These are phyloP conservation scores for Urosaurus nigricauda DNA, from an alignment of 2,797 vertebrate genomes.

Conservation along the genomic window DNA sequence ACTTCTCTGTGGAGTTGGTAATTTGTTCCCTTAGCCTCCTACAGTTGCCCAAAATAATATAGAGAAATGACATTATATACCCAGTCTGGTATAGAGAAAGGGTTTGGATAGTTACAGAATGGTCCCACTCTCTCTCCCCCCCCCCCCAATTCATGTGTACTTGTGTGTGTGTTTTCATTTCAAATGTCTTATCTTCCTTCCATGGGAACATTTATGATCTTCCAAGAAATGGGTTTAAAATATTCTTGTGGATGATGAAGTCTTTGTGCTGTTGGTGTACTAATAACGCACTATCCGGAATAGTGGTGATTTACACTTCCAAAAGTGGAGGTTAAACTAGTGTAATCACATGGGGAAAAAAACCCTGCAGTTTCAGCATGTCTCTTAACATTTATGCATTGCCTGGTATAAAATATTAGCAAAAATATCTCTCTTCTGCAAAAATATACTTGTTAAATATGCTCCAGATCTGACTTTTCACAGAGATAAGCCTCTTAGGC, in stretches of 20 bases:
- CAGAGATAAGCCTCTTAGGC: constrained; percentile 12
- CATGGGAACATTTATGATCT: neutral
- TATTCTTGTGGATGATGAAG: neutral
- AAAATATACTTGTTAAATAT: constrained; percentile 50
- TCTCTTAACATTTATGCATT: neutral
- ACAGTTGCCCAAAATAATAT: too few relatives aligned
- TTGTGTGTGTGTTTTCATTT: neutral
- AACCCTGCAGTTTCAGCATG: neutral
- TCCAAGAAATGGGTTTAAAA: neutral
- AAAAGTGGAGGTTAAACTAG: too few relatives aligned
- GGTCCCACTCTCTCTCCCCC: too few relatives aligned
- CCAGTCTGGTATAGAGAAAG: too few relatives aligned
- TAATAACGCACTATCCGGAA: neutral
- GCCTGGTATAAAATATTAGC: constrained; percentile 16
- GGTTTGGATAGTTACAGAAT: too few relatives aligned
- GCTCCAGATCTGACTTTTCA: constrained; percentile 33
- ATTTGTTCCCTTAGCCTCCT: too few relatives aligned
- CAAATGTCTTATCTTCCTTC: neutral
- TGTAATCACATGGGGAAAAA: neutral
- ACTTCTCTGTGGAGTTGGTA: too few relatives aligned
- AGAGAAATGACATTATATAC: too few relatives aligned
- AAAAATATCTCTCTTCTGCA: constrained; percentile 17
- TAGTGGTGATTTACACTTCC: too few relatives aligned
- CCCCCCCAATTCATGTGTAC: too few relatives aligned
- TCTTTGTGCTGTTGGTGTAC: neutral